Conservation (phyloP, 2,113 vertebrate species). For the Connochaetes taurinus region DNA sequence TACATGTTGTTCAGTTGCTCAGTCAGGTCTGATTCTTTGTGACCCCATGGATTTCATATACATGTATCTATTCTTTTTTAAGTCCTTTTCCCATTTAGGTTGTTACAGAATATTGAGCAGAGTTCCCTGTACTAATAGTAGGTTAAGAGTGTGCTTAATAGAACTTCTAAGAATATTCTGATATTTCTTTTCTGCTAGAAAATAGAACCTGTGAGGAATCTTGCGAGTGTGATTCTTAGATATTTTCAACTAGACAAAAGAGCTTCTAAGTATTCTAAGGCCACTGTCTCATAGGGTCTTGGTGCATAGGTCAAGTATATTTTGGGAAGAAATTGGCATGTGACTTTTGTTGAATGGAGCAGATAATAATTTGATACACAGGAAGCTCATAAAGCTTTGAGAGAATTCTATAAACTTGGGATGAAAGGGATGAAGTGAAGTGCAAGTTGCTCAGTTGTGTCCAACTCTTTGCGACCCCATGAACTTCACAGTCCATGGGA, state of each 20-base stretch:
- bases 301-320: neutral
- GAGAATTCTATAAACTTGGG: neutral
- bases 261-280: neutral
- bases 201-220: neutral
- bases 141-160: neutral
- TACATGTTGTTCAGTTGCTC: neutral
- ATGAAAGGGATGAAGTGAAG: neutral
- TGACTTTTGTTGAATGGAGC: neutral
- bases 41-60: neutral
- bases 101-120: neutral
- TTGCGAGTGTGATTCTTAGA: neutral
- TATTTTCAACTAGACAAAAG: neutral
- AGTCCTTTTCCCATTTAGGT: neutral
- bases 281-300: neutral
- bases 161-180: neutral
- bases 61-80: neutral
- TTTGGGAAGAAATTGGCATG: neutral
- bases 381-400: neutral
- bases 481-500: neutral
- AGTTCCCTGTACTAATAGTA: neutral
- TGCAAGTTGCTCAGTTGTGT: neutral
- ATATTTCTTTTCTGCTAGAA: neutral
- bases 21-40: neutral
- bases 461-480: neutral
- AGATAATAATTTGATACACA: neutral